Evolutionary conservation across 2,797 vertebrate genomes (phyloP).

Genomic region (Cynodonichthys magdalenae): DNA sequence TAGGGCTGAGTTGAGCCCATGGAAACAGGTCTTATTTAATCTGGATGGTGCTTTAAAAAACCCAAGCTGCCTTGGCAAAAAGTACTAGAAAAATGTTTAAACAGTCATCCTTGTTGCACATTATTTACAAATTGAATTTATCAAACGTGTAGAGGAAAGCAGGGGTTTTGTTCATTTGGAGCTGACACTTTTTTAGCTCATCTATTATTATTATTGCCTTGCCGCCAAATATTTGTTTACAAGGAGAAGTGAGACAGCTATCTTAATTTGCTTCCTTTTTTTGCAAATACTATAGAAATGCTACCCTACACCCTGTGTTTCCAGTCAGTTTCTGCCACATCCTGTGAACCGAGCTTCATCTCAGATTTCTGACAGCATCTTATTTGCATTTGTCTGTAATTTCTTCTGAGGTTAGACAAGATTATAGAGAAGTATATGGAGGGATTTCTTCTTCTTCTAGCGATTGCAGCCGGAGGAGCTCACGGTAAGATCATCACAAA

Average conservation of each 20-base stretch:
- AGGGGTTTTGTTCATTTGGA: not conserved
- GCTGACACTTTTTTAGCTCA: not conserved
- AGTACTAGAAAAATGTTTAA: no score
- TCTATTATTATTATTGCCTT: not conserved
- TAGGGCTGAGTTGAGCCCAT: no score
- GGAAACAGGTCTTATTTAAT: no score
- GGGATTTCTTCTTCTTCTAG: slow-evolving; percentile 29
- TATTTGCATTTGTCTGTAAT: not conserved
- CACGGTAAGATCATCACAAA: slow-evolving; percentile 44
- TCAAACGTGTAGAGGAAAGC: not conserved
- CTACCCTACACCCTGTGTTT: not conserved
- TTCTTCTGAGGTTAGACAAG: not conserved
- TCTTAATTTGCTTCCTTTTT: slow-evolving; percentile 31
- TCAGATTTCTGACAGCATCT: not conserved
- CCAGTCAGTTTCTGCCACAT: not conserved
- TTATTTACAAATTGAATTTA: no score
- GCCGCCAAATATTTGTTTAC: no score
- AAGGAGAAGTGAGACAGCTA: slow-evolving; percentile 31
- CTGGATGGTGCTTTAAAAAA: no score
- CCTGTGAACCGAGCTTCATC: not conserved
- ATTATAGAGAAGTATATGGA: slow-evolving; percentile 47
- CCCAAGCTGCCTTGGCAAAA: no score
- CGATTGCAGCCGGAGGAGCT: slow-evolving; percentile 29
- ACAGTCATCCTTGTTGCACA: no score
- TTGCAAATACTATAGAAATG: not conserved